Base-by-base conservation (phyloP, 2,113 vertebrate genomes). In the Chitala chitala region DNA sequence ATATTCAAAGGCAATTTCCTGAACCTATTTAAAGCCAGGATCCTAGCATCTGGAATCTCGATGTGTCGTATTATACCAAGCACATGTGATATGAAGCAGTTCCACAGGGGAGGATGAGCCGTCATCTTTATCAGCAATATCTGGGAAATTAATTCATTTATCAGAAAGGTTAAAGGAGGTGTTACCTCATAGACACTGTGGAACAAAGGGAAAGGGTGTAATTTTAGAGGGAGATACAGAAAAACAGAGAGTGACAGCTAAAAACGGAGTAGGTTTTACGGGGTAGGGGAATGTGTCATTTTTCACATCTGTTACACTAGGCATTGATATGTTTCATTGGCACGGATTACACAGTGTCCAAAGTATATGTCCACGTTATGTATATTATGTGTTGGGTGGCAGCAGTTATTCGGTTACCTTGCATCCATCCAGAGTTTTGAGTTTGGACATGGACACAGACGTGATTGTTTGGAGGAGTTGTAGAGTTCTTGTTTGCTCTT, bases 1-100 rank as follows among this genome's bases (percentile, higher is more conserved):
- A 48, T 69, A 38, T 64, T 76, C 53, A 24, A 77, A 61, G 51
- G 46, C 71, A 51, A 78, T 69, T 75, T 69, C 56, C 69, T 46
- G 48, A 65, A 46, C 48, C 72, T 55, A 13, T 46, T 40, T 64
- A 72, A 70, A 51, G 31, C 54, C n/a, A 12, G 54, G 20, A 29
- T 61, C 12, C 24, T 33, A 31, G 74, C 40, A 48, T 24, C 58
- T 31, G 50, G 72, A 76, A 78, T 75, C 55, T 63, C 54, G 61
- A 78, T 69, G 8, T 6, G 22, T 24, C 26, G 31, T 50, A 33
- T 29, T 51, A 26, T 20, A 38, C 44, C 22, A 5, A 26, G 58
- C 58, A 12, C 51, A 7, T 17, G 46, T 9, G 5, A 22, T 6
- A 2, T 31, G 56, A 50, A 15, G 33, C 36, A 15, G 10, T 33